Conservation (phyloP, 2,797 vertebrate species). For the Coccyzus lansbergi region DNA sequence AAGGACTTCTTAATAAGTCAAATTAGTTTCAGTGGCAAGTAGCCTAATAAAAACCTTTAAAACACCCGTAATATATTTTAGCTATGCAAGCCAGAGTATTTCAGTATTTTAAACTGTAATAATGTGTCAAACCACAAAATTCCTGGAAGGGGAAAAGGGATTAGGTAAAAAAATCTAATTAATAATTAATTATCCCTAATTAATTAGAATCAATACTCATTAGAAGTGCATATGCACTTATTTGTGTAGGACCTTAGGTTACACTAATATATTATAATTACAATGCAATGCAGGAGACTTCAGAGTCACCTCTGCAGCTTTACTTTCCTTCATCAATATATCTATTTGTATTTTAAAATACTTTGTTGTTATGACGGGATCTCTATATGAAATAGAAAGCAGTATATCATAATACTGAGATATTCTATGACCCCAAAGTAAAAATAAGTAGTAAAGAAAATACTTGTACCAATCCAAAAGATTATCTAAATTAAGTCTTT, state of each 20-base stretch:
- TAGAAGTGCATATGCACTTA: background rate
- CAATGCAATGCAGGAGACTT: background rate
- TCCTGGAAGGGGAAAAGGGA: background rate
- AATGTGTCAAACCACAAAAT: background rate
- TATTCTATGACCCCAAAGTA: background rate
- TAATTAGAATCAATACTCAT: background rate
- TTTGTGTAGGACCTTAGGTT: background rate
- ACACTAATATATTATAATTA: background rate
- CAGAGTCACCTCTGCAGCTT: background rate
- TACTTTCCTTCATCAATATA: background rate
- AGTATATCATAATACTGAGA: background rate
- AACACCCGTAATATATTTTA: background rate
- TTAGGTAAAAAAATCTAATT: background rate
- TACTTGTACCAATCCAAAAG: conserved; percentile 28
- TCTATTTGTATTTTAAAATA: background rate
- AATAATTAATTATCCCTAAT: background rate
- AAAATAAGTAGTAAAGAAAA: background rate
- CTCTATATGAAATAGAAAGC: background rate
- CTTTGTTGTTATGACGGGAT: background rate
- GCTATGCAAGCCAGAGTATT: background rate
- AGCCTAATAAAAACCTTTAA: background rate
- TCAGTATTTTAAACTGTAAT: background rate
- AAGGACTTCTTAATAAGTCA: background rate
- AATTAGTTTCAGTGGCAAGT: background rate
- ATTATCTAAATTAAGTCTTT: conserved; percentile 5